phyloP scores from a whole-genome alignment of 2,113 vertebrate species.

The Eptesicus fuscus region DNA sequence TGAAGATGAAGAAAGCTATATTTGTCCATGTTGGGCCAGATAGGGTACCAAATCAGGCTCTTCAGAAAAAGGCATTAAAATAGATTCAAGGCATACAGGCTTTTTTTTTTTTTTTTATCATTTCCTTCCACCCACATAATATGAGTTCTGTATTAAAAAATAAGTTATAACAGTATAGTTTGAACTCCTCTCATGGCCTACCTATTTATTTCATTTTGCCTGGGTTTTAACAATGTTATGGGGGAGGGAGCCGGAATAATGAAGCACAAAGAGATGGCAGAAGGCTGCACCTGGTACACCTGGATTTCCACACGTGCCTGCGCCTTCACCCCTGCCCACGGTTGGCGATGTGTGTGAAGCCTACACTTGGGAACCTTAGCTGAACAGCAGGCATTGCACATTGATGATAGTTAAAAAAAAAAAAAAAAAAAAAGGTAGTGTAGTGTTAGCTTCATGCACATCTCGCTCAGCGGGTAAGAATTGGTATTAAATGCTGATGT shows the following conservation, averaged over 20 bases:
- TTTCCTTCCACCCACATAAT: background rate
- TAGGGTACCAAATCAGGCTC: background rate
- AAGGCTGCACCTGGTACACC: background rate
- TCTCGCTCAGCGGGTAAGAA: background rate
- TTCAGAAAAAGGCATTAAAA: background rate
- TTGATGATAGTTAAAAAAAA: background rate
- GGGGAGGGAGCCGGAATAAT: background rate
- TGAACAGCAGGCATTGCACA: background rate
- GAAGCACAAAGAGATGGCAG: background rate
- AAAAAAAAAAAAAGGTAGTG: background rate
- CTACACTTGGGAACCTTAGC: background rate
- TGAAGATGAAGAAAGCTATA: conserved; percentile 39
- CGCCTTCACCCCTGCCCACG: background rate
- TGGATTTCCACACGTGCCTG: background rate
- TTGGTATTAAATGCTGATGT: background rate
- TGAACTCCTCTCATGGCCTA: background rate
- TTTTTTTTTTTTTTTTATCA: background rate
- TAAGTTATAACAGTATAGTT: background rate
- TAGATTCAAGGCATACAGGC: background rate
- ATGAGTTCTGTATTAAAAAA: conserved; percentile 20
- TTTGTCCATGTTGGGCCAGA: background rate
- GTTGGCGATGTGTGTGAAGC: background rate
- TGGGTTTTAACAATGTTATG: background rate
- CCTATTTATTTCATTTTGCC: background rate
- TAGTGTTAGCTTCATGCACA: background rate